Conservation (phyloP, 2,888 invertebrate species). For the Caradrina kadenii region DNA sequence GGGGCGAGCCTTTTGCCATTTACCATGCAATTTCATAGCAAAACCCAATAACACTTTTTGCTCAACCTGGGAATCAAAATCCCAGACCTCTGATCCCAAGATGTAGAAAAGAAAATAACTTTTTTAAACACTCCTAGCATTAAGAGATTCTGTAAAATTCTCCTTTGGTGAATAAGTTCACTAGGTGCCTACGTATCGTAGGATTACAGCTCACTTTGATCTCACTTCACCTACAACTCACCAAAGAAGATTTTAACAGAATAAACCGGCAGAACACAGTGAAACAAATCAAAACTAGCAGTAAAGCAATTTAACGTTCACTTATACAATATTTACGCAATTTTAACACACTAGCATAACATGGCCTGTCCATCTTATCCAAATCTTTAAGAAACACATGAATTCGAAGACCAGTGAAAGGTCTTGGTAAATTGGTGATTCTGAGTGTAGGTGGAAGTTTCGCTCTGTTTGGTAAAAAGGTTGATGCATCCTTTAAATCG, state of each 20-base stretch:
- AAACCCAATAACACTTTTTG: no score
- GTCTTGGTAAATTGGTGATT: conserved; percentile 61
- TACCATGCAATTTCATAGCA: no score
- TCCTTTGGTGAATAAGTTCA: no score
- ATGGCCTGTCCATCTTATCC: conserved; percentile 56
- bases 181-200: no score
- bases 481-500: conserved; percentile 76
- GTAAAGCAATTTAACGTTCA: conserved; percentile 70
- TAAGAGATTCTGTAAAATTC: no score
- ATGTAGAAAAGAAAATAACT: no score
- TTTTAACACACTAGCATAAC: conserved; percentile 56
- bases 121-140: no score
- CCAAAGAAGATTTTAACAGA: neutral
- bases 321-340: conserved; percentile 77
- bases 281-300: conserved; percentile 49
- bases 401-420: conserved; percentile 43
- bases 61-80: no score
- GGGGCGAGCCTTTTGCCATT: no score
- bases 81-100: no score
- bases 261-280: conserved; percentile 8
- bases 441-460: conserved; percentile 53
- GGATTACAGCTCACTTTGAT: no score
- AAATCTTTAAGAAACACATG: neutral
- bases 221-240: neutral
- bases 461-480: conserved; percentile 80